Evolutionary conservation across 2,797 vertebrate species (phyloP).

Genomic region (Remorina albescens): DNA sequence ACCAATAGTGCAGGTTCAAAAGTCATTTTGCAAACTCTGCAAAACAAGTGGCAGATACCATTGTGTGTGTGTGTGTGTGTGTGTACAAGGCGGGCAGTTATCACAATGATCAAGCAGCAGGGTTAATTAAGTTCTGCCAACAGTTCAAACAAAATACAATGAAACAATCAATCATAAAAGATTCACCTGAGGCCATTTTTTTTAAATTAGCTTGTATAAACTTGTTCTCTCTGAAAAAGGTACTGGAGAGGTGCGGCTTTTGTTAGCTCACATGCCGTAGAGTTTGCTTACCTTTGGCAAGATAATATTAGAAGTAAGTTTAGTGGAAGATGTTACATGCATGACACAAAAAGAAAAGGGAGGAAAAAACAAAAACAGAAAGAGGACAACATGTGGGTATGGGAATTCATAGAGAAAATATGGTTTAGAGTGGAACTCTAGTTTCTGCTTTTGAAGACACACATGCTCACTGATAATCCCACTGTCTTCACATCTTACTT

Average conservation of each 20-base stretch:
- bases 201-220: neutral
- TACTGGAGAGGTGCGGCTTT: neutral
- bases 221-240: no score
- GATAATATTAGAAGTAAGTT: neutral
- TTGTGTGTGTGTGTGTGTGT: neutral
- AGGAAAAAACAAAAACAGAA: no score
- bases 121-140: neutral
- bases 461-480: conserved; percentile 7
- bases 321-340: neutral
- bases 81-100: neutral
- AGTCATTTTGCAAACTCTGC: conserved; percentile 8
- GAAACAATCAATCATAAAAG: conserved; percentile 1
- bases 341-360: neutral
- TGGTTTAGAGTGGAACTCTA: conserved; percentile 42
- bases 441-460: conserved; percentile 48
- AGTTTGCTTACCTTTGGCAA: neutral
- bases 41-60: neutral
- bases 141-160: conserved; percentile 1
- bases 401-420: conserved; percentile 28
- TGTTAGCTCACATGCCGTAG: neutral
- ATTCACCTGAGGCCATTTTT: neutral
- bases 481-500: conserved; percentile 1
- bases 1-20: no score
- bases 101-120: neutral
- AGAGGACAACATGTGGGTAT: conserved; percentile 20